phyloP scores from a whole-genome alignment of 2,888 invertebrate genomes.

The Coenonympha glycerion region DNA sequence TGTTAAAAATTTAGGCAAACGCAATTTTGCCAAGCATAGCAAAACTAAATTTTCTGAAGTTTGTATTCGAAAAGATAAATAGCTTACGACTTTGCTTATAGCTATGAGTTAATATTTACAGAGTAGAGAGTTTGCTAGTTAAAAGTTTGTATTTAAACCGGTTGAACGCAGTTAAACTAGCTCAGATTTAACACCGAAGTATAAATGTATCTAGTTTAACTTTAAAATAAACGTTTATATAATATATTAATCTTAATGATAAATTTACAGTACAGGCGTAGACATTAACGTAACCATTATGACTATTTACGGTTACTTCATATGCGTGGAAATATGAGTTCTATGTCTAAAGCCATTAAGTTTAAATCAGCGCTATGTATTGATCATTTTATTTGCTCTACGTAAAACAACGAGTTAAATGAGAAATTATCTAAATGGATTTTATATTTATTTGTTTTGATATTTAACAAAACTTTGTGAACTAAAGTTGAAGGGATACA shows the following conservation, averaged over 20 bases:
- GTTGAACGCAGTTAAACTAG: not conserved
- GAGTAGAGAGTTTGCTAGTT: not conserved
- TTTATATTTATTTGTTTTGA: not conserved
- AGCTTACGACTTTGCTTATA: not conserved
- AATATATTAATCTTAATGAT: conserved; percentile 8
- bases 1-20: no score
- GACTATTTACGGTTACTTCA: not conserved
- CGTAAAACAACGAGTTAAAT: not conserved
- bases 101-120: not conserved
- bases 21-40: no score
- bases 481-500: no score
- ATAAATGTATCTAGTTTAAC: not conserved
- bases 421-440: not conserved
- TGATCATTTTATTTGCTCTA: not conserved
- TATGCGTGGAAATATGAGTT: not conserved
- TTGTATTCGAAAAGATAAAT: no score
- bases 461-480: not conserved
- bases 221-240: not conserved
- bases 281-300: conserved; percentile 4
- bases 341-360: not conserved
- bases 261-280: not conserved
- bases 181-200: not conserved
- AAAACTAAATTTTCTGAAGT: no score
- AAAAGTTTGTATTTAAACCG: not conserved
- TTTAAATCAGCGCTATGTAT: not conserved